A percentile compares a stretch with the other conserved stretches of the same genome.
phyloP scores from a whole-genome alignment of 2,797 vertebrate genomes.

The Channallabes apus region DNA sequence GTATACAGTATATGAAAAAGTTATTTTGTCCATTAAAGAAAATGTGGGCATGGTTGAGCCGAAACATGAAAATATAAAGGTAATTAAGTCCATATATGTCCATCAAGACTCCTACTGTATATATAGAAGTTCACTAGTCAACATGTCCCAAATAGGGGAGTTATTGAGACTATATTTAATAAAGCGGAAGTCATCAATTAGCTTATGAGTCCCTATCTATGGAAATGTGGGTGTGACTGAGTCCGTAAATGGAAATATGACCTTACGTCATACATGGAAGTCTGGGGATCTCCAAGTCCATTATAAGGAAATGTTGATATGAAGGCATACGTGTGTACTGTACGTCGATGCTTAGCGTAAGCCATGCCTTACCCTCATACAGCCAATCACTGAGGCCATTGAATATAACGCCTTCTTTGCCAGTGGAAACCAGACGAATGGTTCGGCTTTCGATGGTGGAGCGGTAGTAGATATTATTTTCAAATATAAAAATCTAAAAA shows the following conservation, averaged over 20 bases:
- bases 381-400: conserved; percentile 97
- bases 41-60: no score
- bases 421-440: conserved; percentile 93
- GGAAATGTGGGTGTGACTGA: no score
- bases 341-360: neutral
- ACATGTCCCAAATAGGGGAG: neutral
- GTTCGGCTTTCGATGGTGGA: conserved; percentile 91
- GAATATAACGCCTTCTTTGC: conserved; percentile 94
- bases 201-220: neutral
- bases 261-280: neutral
- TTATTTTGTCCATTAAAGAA: no score
- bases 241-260: neutral
- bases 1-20: no score
- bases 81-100: neutral
- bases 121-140: no score
- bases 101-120: no score
- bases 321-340: neutral
- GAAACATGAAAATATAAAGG: neutral
- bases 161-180: neutral
- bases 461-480: conserved; percentile 99
- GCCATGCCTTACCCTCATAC: conserved; percentile 86
- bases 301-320: neutral
- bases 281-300: neutral
- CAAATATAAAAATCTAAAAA: conserved; percentile 93
- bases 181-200: neutral